Evolutionary conservation across 2,797 vertebrate genomes (phyloP), one percentile per base, ranked within the genome.

Genomic region (Rallus crepitans): DNA sequence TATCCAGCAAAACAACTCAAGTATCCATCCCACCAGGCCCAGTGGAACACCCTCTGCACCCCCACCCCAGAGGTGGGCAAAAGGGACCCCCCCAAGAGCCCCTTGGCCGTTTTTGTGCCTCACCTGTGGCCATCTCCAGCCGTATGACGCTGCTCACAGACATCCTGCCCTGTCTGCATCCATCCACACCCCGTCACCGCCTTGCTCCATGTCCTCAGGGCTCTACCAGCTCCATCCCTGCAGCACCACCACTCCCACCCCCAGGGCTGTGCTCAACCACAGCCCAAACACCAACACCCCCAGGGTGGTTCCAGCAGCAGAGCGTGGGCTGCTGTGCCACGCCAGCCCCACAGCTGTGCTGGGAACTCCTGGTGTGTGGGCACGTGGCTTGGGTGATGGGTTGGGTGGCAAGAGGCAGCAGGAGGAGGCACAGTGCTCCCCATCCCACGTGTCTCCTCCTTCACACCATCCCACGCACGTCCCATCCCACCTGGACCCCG

Each of bases 401-500:
- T 14, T 14, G 45, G n/a, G 53, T 30, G 42, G 33, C 68, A 50
- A 39, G 65, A 1, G 53, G 53, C 23, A 47, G 25, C 31, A 9
- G 2, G 14, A 55, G 19, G 40, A 40, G 17, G 10, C 27, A 20
- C 0, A 3, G 33, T 1, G 1, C 50, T 16, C 40, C 40, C 40
- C 40, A 40, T 15, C 40, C 40, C 40, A 40, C 15, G 40, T 40
- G 40, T 40, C 40, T 40, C 40, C 40, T 40, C 40, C 40, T 57
- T 72, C 13, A 0, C 35, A 7, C n/a, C 2, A 56, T 30, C 57
- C 33, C 12, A 15, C 3, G 1, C 0, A 1, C 27, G 65, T 42
- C 63, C 37, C 13, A 1, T 15, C 73, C 9, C 0, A 1, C n/a
- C 18, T 56, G 1, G 2, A 2, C 0, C 33, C 33, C 1, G 0